A percentile compares a stretch with the other conserved stretches of the same genome.
Conservation (phyloP, 1,140 invertebrate species). For the Medauroidea extradentata region DNA sequence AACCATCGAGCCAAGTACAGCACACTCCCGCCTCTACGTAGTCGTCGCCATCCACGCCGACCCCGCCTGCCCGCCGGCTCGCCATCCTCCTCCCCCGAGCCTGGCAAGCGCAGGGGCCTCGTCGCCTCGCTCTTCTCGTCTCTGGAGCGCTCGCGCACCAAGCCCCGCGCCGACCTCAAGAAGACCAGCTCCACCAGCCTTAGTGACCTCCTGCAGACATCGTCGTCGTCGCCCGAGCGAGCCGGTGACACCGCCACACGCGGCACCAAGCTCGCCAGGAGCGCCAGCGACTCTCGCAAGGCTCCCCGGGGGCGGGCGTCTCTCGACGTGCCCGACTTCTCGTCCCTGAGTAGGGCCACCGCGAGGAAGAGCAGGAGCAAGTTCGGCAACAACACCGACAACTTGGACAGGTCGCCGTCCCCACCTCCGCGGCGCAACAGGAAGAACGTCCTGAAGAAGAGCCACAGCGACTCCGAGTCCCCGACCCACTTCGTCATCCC, state of each 20-base stretch:
- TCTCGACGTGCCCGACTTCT: no score
- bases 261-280: constrained; percentile 6
- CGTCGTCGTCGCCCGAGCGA: neutral
- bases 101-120: neutral
- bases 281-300: constrained; percentile 6
- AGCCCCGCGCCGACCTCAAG: neutral
- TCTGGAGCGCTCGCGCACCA: constrained; percentile 3
- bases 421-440: neutral
- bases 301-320: neutral
- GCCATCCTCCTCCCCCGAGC: neutral
- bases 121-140: constrained; percentile 13
- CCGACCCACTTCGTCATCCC: constrained; percentile 1
- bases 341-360: neutral
- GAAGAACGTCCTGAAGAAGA: constrained; percentile 9
- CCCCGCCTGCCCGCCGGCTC: neutral
- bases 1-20: constrained; percentile 50
- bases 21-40: constrained; percentile 49
- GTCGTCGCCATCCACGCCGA: neutral
- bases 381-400: neutral
- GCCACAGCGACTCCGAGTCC: constrained; percentile 10
- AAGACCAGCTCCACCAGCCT: constrained; percentile 9
- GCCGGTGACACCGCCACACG: neutral
- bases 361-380: neutral
- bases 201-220: constrained; percentile 17
- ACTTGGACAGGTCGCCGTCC: constrained; percentile 3